Evolutionary conservation across 2,113 vertebrate genomes (phyloP), one percentile per base, ranked within the genome.

Genomic region (Naja naja): DNA sequence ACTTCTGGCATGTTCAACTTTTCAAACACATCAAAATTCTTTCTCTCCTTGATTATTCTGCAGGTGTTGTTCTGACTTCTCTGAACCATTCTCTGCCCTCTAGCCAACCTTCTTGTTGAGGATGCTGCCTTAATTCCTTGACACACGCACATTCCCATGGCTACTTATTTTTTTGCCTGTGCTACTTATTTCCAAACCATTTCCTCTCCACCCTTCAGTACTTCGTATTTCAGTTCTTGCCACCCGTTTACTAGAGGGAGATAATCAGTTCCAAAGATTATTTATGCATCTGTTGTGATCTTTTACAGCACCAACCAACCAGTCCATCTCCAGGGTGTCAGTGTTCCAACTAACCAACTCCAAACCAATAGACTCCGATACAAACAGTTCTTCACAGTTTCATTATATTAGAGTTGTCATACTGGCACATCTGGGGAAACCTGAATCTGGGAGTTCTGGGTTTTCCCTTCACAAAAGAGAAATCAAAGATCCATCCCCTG

Each of bases 31-130:
- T 55, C 88, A 39, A 86, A 89, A 74, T 93, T 93, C 69, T 12
- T 93, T 85, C 45, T 56, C 88, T 89, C 43, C 88, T 93, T 89
- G 69, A 85, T n/a, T 89, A 85, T 93, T 93, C 88, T 93, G 69
- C 53, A 39, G 92, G 69, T 54, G 22, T 89, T 47, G 8, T 39
- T 60, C 11, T 5, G 43, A 3, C 14, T 43, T 85, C 88, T 60
- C 22, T 47, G 69, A 56, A 89, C 30, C 30, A 1, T 55, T 92
- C 23, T 93, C 88, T 89, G 53, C 88, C 92, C 69, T 60, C 92
- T 60, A 39, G 69, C 53, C 69, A 93, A 93, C 53, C 69, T 93
- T 86, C 43, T 58, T 89, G 58, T 39, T 86, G 86, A 60, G 85
- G 69, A 74, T 85, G 64, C 34, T 55, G 53, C 53, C 88, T 92